Base-by-base conservation (phyloP, 2,888 invertebrate genomes). In the Stenodema calcarata region DNA sequence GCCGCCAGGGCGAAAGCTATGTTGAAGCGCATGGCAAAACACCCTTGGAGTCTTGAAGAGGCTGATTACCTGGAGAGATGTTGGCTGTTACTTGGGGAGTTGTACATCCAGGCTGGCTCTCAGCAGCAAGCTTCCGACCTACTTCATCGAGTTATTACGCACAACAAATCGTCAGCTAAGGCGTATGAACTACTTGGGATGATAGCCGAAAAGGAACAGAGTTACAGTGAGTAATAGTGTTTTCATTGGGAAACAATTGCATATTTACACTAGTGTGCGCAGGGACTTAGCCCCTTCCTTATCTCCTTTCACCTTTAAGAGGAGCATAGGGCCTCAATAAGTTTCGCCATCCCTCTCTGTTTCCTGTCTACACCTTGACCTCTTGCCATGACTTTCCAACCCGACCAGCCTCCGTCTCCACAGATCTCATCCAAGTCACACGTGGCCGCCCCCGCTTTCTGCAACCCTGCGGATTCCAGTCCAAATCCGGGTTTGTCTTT, bases 21-120 rank as follows among this genome's bases (percentile, higher is more conserved):
- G 89, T 91, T 99, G 82, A 99, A 99, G 91, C 93, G 97, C 41
- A 94, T 99, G 23, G 94, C 95, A 0, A 96, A 97, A 89, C 94
- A 95, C 82, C 92, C 93, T 0, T 99, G 99, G 99, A 97, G 95
- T 16, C 97, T 98, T 89, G 98, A 98, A 91, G 98, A 98, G 90
- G 98, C 98, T 0, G 98, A 99, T 90, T 98, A 98, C 90, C 92
- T 99, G 87, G 99, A 99, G 92, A 94, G 96, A 88, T 96, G 98
- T 91, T 99, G 99, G 99, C 91, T 99, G 9, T 93, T 99, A 75
- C 92, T 99, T n/a, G 96, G 97, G 0, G 98, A 99, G 89, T 95
- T 96, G 89, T 98, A 96, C 90, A 93, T 96, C 83, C 95, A 95
- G 90, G 95, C 94, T 89, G 95, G 95, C 18, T 96, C 98, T 91